A percentile compares a stretch with the other conserved stretches of the same genome.
These are phyloP conservation scores for Limnephilus rhombicus DNA, from an alignment of 2,888 invertebrate genomes.

Conservation along the genomic window DNA sequence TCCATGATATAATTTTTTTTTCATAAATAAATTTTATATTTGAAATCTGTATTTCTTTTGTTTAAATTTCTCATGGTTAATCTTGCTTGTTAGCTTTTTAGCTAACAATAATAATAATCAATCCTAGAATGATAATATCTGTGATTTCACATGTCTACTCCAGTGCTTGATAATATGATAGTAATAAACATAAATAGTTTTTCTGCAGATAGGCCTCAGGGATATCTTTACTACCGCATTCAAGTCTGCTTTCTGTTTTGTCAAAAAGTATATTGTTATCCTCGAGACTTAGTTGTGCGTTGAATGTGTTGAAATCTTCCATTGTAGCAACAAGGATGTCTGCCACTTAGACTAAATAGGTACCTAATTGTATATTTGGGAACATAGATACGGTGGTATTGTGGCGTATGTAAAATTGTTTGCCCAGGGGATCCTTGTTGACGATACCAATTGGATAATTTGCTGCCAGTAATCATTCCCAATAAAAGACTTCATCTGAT, in stretches of 20 bases:
- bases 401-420: neutral
- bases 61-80: too few relatives aligned
- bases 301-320: neutral
- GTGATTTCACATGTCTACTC: too few relatives aligned
- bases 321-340: neutral
- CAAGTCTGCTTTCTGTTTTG: neutral
- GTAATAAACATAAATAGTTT: too few relatives aligned
- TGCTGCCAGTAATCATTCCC: slow-evolving; percentile 41
- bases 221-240: too few relatives aligned
- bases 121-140: too few relatives aligned
- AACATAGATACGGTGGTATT: neutral
- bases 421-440: neutral
- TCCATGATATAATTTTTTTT: too few relatives aligned
- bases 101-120: too few relatives aligned
- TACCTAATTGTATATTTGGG: neutral
- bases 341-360: neutral
- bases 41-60: too few relatives aligned
- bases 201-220: too few relatives aligned
- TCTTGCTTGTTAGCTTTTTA: too few relatives aligned
- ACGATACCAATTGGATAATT: slow-evolving; percentile 51
- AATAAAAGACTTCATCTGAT: slow-evolving; percentile 45
- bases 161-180: too few relatives aligned
- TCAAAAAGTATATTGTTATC: neutral
- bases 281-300: neutral
- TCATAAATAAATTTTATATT: too few relatives aligned